Evolutionary conservation across 2,888 invertebrate genomes (phyloP).

Genomic region (Maniola hyperantus): DNA sequence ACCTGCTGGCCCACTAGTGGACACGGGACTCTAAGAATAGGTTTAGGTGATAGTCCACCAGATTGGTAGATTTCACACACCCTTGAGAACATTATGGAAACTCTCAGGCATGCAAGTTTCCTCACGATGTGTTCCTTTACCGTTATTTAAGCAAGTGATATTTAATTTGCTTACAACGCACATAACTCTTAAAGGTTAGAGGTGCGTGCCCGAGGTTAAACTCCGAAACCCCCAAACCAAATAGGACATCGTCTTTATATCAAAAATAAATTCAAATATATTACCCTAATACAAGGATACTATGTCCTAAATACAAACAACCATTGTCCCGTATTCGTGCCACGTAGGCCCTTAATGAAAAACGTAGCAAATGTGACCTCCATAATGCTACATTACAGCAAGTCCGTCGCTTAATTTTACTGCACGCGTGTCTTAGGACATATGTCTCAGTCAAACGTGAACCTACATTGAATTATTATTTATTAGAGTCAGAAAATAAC

Average conservation of each 20-base stretch:
- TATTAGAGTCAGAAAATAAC: not conserved
- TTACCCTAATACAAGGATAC: slow-evolving; percentile 5
- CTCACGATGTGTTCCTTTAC: no score
- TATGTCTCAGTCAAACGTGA: slow-evolving; percentile 2
- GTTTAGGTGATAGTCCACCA: no score
- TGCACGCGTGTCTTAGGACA: slow-evolving; percentile 9
- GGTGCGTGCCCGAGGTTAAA: no score
- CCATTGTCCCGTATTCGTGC: slow-evolving; percentile 24
- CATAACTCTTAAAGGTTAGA: no score
- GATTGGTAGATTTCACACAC: no score
- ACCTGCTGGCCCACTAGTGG: no score
- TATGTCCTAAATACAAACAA: slow-evolving; percentile 14
- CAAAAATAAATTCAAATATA: slow-evolving; percentile 11
- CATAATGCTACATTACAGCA: slow-evolving; percentile 32
- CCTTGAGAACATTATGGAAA: no score
- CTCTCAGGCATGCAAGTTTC: no score
- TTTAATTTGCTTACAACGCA: no score
- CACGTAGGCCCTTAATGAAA: slow-evolving; percentile 44
- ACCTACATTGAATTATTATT: slow-evolving; percentile 4
- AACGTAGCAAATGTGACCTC: slow-evolving; percentile 35
- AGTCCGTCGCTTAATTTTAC: slow-evolving; percentile 20
- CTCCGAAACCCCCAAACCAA: no score
- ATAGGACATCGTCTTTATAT: not conserved
- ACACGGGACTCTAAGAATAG: no score
- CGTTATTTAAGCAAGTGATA: no score